Conservation (phyloP, 2,888 invertebrate species). For the Acleris emargana region DNA sequence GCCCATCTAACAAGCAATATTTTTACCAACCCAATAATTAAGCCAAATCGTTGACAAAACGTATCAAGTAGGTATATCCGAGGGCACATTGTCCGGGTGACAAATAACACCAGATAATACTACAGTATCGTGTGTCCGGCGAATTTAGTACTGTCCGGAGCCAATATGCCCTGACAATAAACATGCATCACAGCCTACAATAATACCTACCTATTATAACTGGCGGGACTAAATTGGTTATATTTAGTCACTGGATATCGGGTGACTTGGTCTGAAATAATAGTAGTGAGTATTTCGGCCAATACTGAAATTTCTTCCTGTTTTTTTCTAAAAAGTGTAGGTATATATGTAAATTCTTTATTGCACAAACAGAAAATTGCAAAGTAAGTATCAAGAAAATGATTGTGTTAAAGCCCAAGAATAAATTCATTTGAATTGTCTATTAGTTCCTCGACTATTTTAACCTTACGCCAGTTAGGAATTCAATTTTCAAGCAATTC, state of each 20-base stretch:
- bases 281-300: background rate
- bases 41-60: conserved; percentile 55
- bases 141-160: conserved; percentile 80
- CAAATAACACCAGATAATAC: conserved; percentile 83
- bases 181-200: conserved; percentile 62
- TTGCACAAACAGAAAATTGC: too few species aligned
- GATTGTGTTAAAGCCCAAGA: too few species aligned
- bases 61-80: conserved; percentile 67
- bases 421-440: too few species aligned
- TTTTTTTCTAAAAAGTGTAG: too few species aligned
- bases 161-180: conserved; percentile 81
- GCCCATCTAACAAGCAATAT: background rate
- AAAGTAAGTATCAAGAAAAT: too few species aligned
- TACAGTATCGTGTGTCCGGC: conserved; percentile 78
- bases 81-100: conserved; percentile 76
- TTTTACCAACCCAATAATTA: conserved; percentile 6
- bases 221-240: conserved; percentile 22
- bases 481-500: too few species aligned
- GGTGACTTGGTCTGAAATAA: background rate
- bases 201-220: conserved; percentile 38
- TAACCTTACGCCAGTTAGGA: too few species aligned
- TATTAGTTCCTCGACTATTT: too few species aligned
- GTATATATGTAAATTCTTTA: too few species aligned
- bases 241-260: conserved; percentile 25
- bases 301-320: too few species aligned